These are phyloP conservation scores for Leptoclinus maculatus DNA, from an alignment of 2,797 vertebrate genomes.

Conservation along the genomic window DNA sequence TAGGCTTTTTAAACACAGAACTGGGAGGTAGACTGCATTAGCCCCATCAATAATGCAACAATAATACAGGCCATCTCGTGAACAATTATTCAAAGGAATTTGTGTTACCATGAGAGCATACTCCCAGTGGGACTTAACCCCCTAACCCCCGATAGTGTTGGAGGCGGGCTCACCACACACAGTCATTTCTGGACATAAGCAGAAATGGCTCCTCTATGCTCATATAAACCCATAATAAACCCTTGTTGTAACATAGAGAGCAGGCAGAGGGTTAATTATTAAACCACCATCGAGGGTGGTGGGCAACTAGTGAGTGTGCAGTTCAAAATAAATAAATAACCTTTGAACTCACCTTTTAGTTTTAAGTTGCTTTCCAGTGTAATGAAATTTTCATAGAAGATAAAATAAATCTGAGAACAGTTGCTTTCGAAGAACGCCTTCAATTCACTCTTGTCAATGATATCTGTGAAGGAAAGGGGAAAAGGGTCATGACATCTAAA, in stretches of 20 bases:
- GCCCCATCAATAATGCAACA: constrained; percentile 55
- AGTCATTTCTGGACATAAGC: neutral
- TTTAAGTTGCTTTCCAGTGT: constrained; percentile 99
- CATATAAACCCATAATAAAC: neutral
- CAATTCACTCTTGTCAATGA: constrained; percentile 93
- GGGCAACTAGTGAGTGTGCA: constrained; percentile 1
- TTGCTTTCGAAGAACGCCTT: constrained; percentile 98
- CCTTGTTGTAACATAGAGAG: constrained; percentile 5
- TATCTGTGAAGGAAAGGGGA: constrained; percentile 83
- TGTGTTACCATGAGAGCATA: constrained; percentile 26
- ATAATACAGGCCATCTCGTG: constrained; percentile 28
- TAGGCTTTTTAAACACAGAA: constrained; percentile 44
- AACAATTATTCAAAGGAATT: constrained; percentile 32
- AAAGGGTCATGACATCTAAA: neutral
- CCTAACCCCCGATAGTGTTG: neutral
- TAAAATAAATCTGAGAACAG: constrained; percentile 99
- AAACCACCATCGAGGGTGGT: neutral
- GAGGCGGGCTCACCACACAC: neutral
- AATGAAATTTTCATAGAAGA: constrained; percentile 99
- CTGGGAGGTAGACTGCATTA: constrained; percentile 27
- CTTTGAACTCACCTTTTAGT: constrained; percentile 90
- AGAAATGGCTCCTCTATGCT: constrained; percentile 7
- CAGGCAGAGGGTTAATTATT: constrained; percentile 52
- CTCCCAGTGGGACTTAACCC: constrained; percentile 27
- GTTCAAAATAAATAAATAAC: neutral